Evolutionary conservation across 2,888 invertebrate genomes (phyloP).

Genomic region (Argyresthia albistria): DNA sequence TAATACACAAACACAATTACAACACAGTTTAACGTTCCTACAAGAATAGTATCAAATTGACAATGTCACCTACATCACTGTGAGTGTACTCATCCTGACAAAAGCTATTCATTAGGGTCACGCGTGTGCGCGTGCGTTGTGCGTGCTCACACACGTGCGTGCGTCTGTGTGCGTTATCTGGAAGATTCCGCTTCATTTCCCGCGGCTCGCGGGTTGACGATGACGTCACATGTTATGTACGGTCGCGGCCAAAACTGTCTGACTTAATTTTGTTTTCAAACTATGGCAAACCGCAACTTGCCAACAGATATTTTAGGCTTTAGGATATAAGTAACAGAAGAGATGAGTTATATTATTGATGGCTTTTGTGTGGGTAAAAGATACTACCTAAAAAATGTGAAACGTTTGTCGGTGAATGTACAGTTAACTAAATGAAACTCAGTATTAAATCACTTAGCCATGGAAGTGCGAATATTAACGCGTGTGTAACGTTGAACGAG

Average conservation of each 20-base stretch:
- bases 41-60: slow-evolving; percentile 59
- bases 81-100: slow-evolving; percentile 45
- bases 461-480: too few species aligned
- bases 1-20: slow-evolving; percentile 37
- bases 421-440: too few species aligned
- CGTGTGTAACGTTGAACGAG: too few species aligned
- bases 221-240: slow-evolving; percentile 48
- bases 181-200: slow-evolving; percentile 71
- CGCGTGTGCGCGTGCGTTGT: slow-evolving; percentile 15
- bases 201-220: slow-evolving; percentile 39
- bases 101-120: slow-evolving; percentile 19
- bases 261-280: too few species aligned
- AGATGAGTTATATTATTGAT: too few species aligned
- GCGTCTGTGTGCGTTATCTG: slow-evolving; percentile 62
- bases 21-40: slow-evolving; percentile 13
- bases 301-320: too few species aligned
- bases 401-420: too few species aligned
- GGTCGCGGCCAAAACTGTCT: background rate
- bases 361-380: too few species aligned
- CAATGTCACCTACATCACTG: slow-evolving; percentile 50
- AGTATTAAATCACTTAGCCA: too few species aligned
- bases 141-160: slow-evolving; percentile 14
- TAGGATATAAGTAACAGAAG: too few species aligned
- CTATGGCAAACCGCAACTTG: too few species aligned
- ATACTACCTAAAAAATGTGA: too few species aligned